phyloP scores from a whole-genome alignment of 1,140 invertebrate species.

The Trialeurodes vaporariorum region DNA sequence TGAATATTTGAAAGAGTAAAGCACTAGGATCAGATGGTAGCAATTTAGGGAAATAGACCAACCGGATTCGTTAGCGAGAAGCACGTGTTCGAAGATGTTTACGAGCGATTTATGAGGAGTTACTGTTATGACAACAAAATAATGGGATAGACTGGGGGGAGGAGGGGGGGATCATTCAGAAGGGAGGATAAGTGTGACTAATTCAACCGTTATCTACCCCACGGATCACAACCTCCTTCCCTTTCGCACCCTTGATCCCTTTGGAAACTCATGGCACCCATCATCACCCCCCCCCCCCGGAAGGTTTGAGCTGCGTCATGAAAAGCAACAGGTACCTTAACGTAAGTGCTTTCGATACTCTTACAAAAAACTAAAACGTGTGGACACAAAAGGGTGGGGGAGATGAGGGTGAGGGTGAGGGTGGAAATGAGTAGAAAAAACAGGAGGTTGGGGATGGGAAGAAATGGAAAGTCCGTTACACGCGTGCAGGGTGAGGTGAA shows the following conservation, averaged over 20 bases:
- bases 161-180: neutral
- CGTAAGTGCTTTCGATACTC: neutral
- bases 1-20: too few relatives aligned
- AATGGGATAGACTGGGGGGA: too few relatives aligned
- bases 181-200: neutral
- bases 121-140: neutral
- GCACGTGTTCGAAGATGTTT: neutral
- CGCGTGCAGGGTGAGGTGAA: too few relatives aligned
- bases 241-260: too few relatives aligned
- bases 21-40: too few relatives aligned
- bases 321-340: neutral
- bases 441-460: neutral
- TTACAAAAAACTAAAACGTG: neutral
- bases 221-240: neutral
- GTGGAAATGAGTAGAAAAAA: neutral
- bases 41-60: too few relatives aligned
- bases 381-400: neutral
- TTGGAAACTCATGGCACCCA: too few relatives aligned
- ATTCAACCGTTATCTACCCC: neutral
- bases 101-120: neutral
- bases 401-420: neutral
- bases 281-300: neutral
- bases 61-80: too few relatives aligned
- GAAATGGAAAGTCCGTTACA: neutral
- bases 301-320: neutral